Evolutionary conservation across 37 sponge, comb jelly and placozoan genomes (phyloP), one percentile per base, ranked within the genome.

Genomic region (Haliclona indistincta): DNA sequence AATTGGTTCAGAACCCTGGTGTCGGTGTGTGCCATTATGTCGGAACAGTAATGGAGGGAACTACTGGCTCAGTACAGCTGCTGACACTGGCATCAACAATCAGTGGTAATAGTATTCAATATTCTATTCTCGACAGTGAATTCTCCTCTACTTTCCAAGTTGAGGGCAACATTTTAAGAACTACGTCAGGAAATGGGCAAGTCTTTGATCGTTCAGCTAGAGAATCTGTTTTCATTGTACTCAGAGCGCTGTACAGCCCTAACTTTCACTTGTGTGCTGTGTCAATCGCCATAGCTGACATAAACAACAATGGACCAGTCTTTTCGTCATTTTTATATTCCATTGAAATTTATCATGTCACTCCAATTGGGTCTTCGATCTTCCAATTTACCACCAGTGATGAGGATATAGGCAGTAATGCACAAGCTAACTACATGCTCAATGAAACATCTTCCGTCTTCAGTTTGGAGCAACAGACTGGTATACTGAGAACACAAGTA

Each of bases 231-330:
- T 81, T 71, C 47, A 43, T 90, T 23, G 71, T 68, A 36, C 5
- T 90, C 38, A 54, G 63, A 11, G 87, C 78, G 15, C 38, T 45
- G 22, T 77, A 85, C 49, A 61, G 74, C 7, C 39, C 43, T 30
- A 75, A 76, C 63, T 90, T 90, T 38, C 64, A 79, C 47, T 38
- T 47, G 22, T 85, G 83, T 73, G 69, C 91, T 10, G 56, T 86
- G 25, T 86, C 88, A 28, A 79, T 82, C 26, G 28, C 52, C 32
- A 74, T 91, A 29, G 39, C 38, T 37, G 91, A 91, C 63, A 81
- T 77, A 19, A 78, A 91, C 70, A 78, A 86, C 54, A 67, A 91
- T 45, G 47, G 71, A 4, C 89, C 92, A 30, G 25, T 36, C 29
- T 91, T 91, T 68, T 4, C 51, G 3, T 36, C 55, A 0, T 30